Base-by-base conservation (phyloP, 1,140 invertebrate genomes). In the Helicoverpa zea region DNA sequence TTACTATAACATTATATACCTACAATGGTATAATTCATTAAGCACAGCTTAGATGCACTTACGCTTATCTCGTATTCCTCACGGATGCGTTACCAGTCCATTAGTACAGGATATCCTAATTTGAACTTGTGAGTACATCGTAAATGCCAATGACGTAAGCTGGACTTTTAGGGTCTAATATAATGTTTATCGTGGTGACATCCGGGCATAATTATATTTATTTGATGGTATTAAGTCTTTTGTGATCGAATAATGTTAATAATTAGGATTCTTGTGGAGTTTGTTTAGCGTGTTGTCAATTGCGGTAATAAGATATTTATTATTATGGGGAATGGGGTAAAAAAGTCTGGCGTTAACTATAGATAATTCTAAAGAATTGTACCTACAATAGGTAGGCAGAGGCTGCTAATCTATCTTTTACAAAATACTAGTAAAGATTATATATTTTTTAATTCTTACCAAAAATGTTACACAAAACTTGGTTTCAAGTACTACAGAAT, bases 21-120 rank as follows among this genome's bases (percentile, higher is more conserved):
- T 35, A 43, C 61, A 18, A 66, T 47, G 16, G 16, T 66, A 16
- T 35, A 18, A 23, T 72, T 51, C 73, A 47, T 54, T 70, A 70
- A 51, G 3, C 18, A 16, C 52, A 73, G 30, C 30, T 74, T 75
- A 23, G n/a, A 47, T 59, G 58, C 73, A 23, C 49, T 54, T 30
- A 12, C 18, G 2, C 11, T 70, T 49, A 75, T 75, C 56, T 49
- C 16, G 13, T 61, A 18, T 30, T 58, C 29, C 59, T 75, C 58
- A 75, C 35, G 49, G 13, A 70, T 54, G 35, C 30, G 18, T 47
- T 47, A 59, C 43, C n/a, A 75, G 18, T 61, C 73, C 43, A 75
- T 75, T 75, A 75, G 73, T 23, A 61, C 73, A 75, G 73, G 73
- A 75, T 75, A 61, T 75, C 73, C 73, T 61, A 61, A 75, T 61